A percentile compares a stretch with the other conserved stretches of the same genome.
Evolutionary conservation across 92 coral and sea anemone species (phyloP).

Genomic region (Diadumene lineata): DNA sequence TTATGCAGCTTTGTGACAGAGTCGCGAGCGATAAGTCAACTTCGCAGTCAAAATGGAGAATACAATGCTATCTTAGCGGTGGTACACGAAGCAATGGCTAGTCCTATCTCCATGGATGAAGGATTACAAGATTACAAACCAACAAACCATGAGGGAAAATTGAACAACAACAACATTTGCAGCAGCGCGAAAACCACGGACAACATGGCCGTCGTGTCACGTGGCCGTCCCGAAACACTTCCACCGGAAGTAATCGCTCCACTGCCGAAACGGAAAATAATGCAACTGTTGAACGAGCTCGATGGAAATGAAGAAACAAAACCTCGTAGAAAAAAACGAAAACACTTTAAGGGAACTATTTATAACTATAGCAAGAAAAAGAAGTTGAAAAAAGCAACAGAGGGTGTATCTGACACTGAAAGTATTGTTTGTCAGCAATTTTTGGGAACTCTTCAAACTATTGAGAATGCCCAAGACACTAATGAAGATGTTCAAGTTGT

Average conservation of each 20-base stretch:
- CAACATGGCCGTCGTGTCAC: conserved; percentile 77
- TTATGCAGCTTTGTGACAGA: conserved; percentile 79
- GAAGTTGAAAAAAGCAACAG: conserved; percentile 41
- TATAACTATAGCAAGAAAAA: conserved; percentile 74
- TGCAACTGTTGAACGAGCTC: conserved; percentile 46
- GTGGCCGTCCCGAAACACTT: conserved; percentile 45
- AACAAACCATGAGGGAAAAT: conserved; percentile 21
- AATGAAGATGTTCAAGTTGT: conserved; percentile 55
- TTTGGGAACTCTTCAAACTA: conserved; percentile 37
- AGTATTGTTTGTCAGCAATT: conserved; percentile 27
- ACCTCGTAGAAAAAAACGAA: conserved; percentile 58
- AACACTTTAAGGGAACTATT: conserved; percentile 75
- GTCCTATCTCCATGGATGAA: conserved; percentile 67
- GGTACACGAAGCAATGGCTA: conserved; percentile 77
- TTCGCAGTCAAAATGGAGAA: conserved; percentile 77
- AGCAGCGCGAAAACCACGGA: conserved; percentile 40
- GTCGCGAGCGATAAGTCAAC: conserved; percentile 43
- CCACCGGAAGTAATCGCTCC: conserved; percentile 66
- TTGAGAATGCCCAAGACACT: conserved; percentile 30
- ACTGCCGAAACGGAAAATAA: conserved; percentile 51
- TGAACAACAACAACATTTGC: conserved; percentile 15
- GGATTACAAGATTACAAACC: conserved; percentile 27
- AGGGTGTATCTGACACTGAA: conserved; percentile 10
- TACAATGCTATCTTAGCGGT: conserved; percentile 75
- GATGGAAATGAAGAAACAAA: conserved; percentile 32